Percentiles rank a stretch among this genome's conserved stretches.
Conservation (phyloP, 2,797 vertebrate species). For the Hafferia zeledoni region DNA sequence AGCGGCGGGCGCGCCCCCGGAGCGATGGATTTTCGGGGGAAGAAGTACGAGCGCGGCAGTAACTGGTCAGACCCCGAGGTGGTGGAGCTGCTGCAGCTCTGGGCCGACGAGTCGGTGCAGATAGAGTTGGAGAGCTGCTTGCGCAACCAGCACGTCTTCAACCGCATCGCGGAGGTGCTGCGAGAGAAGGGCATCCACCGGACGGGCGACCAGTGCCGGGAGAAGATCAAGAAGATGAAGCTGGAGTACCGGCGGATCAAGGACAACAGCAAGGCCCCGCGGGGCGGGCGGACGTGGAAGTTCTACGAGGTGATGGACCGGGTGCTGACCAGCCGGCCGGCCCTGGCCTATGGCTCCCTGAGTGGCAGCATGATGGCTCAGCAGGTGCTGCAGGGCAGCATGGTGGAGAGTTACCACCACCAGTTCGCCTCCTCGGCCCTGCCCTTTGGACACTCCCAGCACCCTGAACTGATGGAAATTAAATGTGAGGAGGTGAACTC, state of each 20-base stretch:
- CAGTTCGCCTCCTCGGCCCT: constrained; percentile 25
- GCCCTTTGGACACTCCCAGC: constrained; percentile 60
- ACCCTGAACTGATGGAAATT: constrained; percentile 82
- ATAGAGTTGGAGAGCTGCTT: constrained; percentile 88
- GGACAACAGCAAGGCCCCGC: constrained; percentile 84
- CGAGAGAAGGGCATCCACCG: constrained; percentile 87
- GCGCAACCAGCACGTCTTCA: constrained; percentile 90
- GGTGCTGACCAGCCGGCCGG: constrained; percentile 85
- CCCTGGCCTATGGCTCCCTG: constrained; percentile 82
- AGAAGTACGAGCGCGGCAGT: constrained; percentile 89
- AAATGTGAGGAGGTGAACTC: constrained; percentile 87
- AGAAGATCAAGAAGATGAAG: constrained; percentile 97
- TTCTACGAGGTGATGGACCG: constrained; percentile 93
- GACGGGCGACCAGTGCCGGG: constrained; percentile 87
- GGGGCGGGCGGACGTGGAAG: constrained; percentile 84
- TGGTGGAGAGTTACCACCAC: constrained; percentile 67
- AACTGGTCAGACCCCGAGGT: constrained; percentile 93
- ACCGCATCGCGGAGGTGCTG: constrained; percentile 87
- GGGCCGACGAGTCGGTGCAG: constrained; percentile 88
- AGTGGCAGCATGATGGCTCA: constrained; percentile 79
- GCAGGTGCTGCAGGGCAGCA: constrained; percentile 78
- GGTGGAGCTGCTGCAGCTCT: constrained; percentile 89
- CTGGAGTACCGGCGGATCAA: constrained; percentile 90
- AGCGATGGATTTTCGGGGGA: constrained; percentile 86
- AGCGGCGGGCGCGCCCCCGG: background rate